Conservation (phyloP, 2,113 vertebrate genomes). For the Balaeniceps rex region DNA sequence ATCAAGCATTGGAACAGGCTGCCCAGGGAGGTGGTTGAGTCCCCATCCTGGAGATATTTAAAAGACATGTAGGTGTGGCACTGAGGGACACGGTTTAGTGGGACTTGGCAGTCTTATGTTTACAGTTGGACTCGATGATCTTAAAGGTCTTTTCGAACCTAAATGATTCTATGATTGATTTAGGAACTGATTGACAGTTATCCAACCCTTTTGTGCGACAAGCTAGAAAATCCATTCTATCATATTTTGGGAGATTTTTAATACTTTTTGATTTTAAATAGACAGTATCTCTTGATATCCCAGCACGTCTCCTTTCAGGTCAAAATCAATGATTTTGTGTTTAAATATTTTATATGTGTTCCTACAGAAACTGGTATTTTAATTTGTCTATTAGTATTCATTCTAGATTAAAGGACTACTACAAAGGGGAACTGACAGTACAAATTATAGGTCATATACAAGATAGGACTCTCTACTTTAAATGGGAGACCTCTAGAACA, state of each 20-base stretch:
- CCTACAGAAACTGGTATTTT: background rate
- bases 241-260: background rate
- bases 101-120: background rate
- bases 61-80: rapidly evolving
- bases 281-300: background rate
- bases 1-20: background rate
- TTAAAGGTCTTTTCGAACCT: background rate
- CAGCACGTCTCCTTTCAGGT: background rate
- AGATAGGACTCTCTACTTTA: background rate
- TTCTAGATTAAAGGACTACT: background rate
- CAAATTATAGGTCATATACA: background rate
- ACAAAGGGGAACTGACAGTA: background rate
- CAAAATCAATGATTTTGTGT: background rate
- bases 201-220: background rate
- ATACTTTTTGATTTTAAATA: background rate
- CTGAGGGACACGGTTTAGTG: background rate
- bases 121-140: rapidly evolving
- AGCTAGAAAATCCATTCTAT: background rate
- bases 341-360: background rate
- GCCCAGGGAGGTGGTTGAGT: no score
- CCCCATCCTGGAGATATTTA: background rate
- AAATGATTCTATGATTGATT: background rate
- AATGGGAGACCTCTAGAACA: background rate
- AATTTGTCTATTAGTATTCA: background rate
- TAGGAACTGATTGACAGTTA: background rate